A percentile compares a stretch with the other conserved stretches of the same genome.
Conservation (phyloP, 2,888 invertebrate species). For the Chrysina gloriosa region DNA sequence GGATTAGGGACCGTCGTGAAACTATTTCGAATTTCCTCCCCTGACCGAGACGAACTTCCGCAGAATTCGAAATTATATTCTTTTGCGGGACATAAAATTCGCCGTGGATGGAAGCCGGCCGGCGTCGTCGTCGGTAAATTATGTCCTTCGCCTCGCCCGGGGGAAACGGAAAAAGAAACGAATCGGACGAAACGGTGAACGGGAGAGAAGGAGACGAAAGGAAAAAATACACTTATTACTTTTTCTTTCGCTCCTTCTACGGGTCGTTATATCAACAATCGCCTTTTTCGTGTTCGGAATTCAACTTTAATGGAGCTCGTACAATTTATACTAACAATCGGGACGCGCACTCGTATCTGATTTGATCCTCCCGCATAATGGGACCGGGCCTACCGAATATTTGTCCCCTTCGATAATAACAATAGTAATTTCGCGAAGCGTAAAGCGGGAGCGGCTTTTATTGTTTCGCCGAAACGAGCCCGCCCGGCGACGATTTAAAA, state of each 20-base stretch:
- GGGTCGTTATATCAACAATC: constrained; percentile 29
- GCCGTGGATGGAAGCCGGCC: constrained; percentile 3
- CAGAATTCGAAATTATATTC: constrained; percentile 40
- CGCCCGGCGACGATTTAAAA: neutral
- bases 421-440: constrained; percentile 2
- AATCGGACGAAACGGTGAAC: neutral
- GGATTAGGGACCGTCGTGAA: constrained; percentile 60
- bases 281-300: constrained; percentile 26
- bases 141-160: neutral
- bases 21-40: constrained; percentile 48
- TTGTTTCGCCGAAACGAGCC: neutral
- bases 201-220: neutral
- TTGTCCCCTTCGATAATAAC: constrained; percentile 6
- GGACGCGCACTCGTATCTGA: constrained; percentile 15
- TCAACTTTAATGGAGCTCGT: constrained; percentile 32
- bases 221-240: constrained; percentile 6
- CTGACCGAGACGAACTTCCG: constrained; percentile 9
- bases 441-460: neutral
- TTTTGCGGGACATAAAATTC: constrained; percentile 33
- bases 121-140: constrained; percentile 23
- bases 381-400: constrained; percentile 16
- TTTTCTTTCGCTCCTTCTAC: neutral
- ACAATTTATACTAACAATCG: constrained; percentile 34
- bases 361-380: constrained; percentile 7
- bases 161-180: neutral